Evolutionary conservation across 2,888 invertebrate genomes (phyloP), one percentile per base, ranked within the genome.

Genomic region (Caenorhabditis sp.): DNA sequence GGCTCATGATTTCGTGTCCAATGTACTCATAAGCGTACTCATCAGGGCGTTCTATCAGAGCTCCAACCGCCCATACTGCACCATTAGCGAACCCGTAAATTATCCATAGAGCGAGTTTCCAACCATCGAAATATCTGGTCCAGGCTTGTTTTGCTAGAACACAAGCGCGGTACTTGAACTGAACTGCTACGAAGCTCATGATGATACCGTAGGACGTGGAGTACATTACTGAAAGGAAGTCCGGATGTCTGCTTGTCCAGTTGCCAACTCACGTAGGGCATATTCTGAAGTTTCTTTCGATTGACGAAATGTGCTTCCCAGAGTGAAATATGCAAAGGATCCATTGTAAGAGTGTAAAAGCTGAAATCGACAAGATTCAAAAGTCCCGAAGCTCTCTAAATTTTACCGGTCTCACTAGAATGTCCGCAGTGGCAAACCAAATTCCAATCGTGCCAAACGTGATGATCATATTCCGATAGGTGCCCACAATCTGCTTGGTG

Each of bases 351-450:
- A 68, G 35, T 68, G 51, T 6, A 68, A 19, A 6, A 68, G 8
- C 66, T 66, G 31, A 49, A 26, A 24, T 10, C 12, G 31, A 31
- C 31, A 31, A 31, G n/a, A n/a, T n/a, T n/a, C n/a, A 31, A 31
- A 31, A 31, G 31, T 31, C 31, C 31, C 4, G 7, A 31, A 31
- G 7, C 4, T 31, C 7, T 31, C 31, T 4, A 31, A 31, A 31
- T 31, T 31, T 66, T 49, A 66, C 51, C 7, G 68, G 68, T 51
- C 68, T 68, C 12, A 68, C 68, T 12, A 68, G 16, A n/a, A 68
- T 68, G 35, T 68, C 68, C 10, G 16, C 10, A 0, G 51, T 51
- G 5, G 68, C 35, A 22, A 68, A 68, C 31, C 24, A 51, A 2
- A 69, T 69, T 24, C 69, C 56, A 1, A 69, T 10, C 0, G 24